These are phyloP conservation scores for Eupithecia subumbrata DNA, from an alignment of 2,888 invertebrate genomes.

Conservation along the genomic window DNA sequence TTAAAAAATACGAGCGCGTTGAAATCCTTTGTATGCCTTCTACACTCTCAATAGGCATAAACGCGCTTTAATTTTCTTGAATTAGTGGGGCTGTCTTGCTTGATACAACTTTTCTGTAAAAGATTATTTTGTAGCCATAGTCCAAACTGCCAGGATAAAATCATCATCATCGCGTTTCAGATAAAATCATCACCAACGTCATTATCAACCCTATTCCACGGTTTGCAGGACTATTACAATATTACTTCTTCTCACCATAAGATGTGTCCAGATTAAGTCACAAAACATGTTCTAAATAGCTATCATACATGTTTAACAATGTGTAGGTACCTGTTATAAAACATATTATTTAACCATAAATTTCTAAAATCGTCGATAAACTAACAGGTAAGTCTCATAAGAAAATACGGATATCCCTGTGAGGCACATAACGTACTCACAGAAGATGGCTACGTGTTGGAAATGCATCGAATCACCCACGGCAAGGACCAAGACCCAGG, in stretches of 20 bases:
- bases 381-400: constrained; percentile 67
- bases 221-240: too few species aligned
- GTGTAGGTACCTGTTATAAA: too few species aligned
- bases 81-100: not conserved
- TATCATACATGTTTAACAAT: too few species aligned
- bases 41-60: not conserved
- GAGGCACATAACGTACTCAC: constrained; percentile 90
- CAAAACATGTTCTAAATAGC: too few species aligned
- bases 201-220: not conserved
- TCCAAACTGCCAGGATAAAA: not conserved
- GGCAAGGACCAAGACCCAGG: constrained; percentile 59
- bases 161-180: too few species aligned
- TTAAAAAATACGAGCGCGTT: not conserved
- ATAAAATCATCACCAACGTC: not conserved
- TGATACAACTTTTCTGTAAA: not conserved
- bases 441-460: constrained; percentile 91
- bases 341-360: too few species aligned
- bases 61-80: not conserved
- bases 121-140: not conserved
- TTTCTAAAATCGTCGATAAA: not conserved
- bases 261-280: too few species aligned
- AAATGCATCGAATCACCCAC: constrained; percentile 91
- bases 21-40: not conserved
- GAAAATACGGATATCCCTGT: constrained; percentile 87
- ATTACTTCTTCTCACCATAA: too few species aligned